Evolutionary conservation across 2,113 vertebrate species (phyloP), one percentile per base, ranked within the genome.

Genomic region (Ariopsis seemanni): DNA sequence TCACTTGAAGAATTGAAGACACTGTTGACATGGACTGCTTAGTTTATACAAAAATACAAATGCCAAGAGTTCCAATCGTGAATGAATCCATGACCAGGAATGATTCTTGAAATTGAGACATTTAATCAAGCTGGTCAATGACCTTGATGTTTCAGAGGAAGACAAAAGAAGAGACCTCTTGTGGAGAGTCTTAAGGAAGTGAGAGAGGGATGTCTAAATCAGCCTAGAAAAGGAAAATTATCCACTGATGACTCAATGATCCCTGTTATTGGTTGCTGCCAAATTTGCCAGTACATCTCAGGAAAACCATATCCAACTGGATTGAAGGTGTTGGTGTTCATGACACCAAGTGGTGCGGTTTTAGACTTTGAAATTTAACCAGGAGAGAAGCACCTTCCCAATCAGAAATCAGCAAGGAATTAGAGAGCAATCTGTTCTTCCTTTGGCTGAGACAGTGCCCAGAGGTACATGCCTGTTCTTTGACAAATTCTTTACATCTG

Each of bases 121-220:
- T 58, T 84, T 52, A n/a, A 84, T 84, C 57, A 84, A 84, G 65
- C 72, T 84, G 10, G 50, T 84, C 52, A 84, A 81, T 58, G 79
- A 81, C 79, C 79, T 81, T 79, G 78, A 81, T 60, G 15, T 81
- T 81, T 81, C n/a, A 5, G 55, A 60, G 34, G 78, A 81, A n/a
- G 78, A 81, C 10, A 81, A 81, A 81, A 58, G 78, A 25, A 81
- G 78, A 60, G 79, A 81, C 14, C 79, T 42, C 55, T 81, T 81
- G 79, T 81, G 55, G 79, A 81, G 42, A 42, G 27, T 27, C 52
- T 79, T 25, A 79, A 55, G 42, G 57, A 79, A 79, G 52, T 79
- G 52, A 81, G 57, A 30, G 2, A 62, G 42, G n/a, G 53, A 60
- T 81, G 57, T 62, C 5, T 81, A 22, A 60, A 11, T 81, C 53